These are phyloP conservation scores for Phymastichus coffea DNA, from an alignment of 1,140 invertebrate genomes.

Conservation along the genomic window DNA sequence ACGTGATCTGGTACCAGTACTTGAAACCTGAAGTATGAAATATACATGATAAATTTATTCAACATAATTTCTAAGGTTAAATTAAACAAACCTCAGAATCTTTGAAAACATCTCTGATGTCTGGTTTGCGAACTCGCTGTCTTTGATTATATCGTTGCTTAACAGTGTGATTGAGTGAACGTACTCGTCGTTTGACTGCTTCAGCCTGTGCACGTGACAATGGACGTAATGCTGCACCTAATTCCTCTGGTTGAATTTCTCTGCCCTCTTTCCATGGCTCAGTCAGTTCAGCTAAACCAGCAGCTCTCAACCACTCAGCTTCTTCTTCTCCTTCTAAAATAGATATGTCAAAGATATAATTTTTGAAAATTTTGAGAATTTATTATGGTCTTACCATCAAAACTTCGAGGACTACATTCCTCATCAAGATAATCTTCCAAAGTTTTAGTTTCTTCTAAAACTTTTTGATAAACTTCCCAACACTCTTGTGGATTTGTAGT, in stretches of 20 bases:
- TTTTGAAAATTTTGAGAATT: conserved; percentile 8
- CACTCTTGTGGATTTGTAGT: conserved; percentile 55
- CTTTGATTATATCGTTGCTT: conserved; percentile 66
- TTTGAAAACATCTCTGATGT: conserved; percentile 77
- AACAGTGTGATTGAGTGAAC: conserved; percentile 76
- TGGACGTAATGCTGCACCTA: conserved; percentile 59
- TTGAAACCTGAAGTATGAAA: conserved; percentile 59
- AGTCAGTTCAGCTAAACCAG: conserved; percentile 61
- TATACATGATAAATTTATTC: conserved; percentile 1
- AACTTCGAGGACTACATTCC: conserved; percentile 52
- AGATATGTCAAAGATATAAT: conserved; percentile 2
- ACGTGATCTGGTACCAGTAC: conserved; percentile 74
- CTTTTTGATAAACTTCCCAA: conserved; percentile 58
- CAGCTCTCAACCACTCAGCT: conserved; percentile 61
- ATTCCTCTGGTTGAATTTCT: conserved; percentile 61
- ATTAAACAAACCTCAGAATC: conserved; percentile 66
- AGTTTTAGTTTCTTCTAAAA: conserved; percentile 56
- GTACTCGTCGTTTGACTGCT: conserved; percentile 73
- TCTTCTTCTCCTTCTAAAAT: conserved; percentile 61
- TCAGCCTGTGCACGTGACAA: conserved; percentile 70
- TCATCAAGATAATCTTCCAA: conserved; percentile 58
- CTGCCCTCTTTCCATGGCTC: conserved; percentile 62
- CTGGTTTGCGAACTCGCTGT: conserved; percentile 66
- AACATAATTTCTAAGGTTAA: not conserved
- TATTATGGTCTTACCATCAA: conserved; percentile 42